Conservation (phyloP, 2,888 invertebrate species). For the Lapara coniferarum region DNA sequence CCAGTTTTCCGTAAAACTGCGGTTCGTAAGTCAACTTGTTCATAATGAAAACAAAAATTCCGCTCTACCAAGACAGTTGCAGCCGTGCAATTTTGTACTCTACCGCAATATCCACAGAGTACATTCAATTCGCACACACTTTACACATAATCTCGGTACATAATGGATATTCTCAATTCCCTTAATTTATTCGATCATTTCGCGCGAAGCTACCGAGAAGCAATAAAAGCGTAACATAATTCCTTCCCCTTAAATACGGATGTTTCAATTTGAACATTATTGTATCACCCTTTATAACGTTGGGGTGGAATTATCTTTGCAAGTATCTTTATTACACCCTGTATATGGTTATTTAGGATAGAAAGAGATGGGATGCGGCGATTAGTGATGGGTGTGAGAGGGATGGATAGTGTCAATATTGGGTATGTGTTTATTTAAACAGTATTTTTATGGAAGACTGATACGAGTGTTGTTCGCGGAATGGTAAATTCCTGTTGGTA, state of each 20-base stretch:
- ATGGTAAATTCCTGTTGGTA: no score
- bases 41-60: no score
- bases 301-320: conserved; percentile 18
- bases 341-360: conserved; percentile 7
- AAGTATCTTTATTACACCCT: conserved; percentile 22
- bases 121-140: not conserved
- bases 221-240: conserved; percentile 29
- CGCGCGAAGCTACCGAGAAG: conserved; percentile 3
- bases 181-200: conserved; percentile 22
- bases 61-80: no score
- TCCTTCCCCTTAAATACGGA: conserved; percentile 34
- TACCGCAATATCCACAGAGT: not conserved
- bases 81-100: not conserved
- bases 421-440: no score
- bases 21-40: no score
- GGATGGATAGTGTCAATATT: conserved; percentile 1
- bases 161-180: conserved; percentile 3
- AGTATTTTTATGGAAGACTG: no score
- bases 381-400: not conserved
- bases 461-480: no score
- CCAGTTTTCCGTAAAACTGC: no score
- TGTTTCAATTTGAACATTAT: conserved; percentile 27
- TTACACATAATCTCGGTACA: conserved; percentile 7
- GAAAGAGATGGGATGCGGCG: not conserved
- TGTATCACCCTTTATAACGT: conserved; percentile 21